Evolutionary conservation across 2,797 vertebrate genomes (phyloP), one percentile per base, ranked within the genome.

Genomic region (Denticeps clupeoides): DNA sequence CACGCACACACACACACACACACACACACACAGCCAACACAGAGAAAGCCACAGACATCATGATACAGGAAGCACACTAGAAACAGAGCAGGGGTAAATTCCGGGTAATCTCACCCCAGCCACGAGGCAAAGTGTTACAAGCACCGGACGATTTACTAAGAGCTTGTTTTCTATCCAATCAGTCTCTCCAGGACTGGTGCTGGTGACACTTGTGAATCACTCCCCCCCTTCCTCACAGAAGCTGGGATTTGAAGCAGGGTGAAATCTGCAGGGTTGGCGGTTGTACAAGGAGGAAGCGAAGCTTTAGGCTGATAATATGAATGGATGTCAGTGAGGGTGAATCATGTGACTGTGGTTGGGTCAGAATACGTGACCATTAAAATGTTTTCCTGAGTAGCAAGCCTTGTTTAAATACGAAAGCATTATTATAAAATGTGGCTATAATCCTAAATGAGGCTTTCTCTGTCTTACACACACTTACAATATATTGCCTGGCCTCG

Each of bases 401-500:
- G n/a, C n/a, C n/a, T n/a, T n/a, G n/a, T n/a, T n/a, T n/a, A n/a
- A n/a, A n/a, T n/a, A n/a, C n/a, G n/a, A n/a, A n/a, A n/a, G n/a
- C n/a, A n/a, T n/a, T n/a, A n/a, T n/a, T n/a, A n/a, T n/a, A n/a
- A n/a, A n/a, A n/a, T n/a, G n/a, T n/a, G n/a, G n/a, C n/a, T n/a
- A n/a, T n/a, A n/a, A n/a, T n/a, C n/a, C n/a, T n/a, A n/a, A n/a
- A n/a, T n/a, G n/a, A n/a, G n/a, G n/a, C 4, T 25, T 27, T 7
- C 18, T 18, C 26, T 19, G 9, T 12, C 29, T 24, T 59, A 67
- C 65, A 58, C 54, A 58, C 76, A 98, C 93, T 97, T 96, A 97
- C 92, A 87, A 95, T 78, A 76, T 93, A 93, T 63, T 90, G 81
- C 83, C 93, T 93, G 85, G 93, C 94, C 86, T 96, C 92, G 79